Evolutionary conservation across 2,888 invertebrate genomes (phyloP).

Genomic region (Ophion obscuratus): DNA sequence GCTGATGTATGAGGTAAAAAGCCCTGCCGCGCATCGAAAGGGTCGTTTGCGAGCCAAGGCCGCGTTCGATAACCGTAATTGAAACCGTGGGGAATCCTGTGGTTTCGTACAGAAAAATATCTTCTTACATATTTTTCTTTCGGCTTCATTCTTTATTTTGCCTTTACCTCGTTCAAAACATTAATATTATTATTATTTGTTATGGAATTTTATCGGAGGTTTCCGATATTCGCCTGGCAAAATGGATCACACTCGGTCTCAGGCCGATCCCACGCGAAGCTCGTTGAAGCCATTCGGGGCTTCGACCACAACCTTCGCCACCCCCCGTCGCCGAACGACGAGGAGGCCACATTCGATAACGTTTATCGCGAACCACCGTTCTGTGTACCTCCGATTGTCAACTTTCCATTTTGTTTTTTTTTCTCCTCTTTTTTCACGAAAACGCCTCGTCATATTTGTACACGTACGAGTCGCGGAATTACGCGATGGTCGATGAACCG

Average conservation of each 20-base stretch:
- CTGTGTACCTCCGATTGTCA: not conserved
- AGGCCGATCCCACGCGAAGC: constrained; percentile 18
- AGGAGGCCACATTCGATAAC: constrained; percentile 9
- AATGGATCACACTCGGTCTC: constrained; percentile 56
- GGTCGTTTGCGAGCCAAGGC: constrained; percentile 55
- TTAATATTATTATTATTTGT: not conserved
- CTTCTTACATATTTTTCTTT: constrained; percentile 9
- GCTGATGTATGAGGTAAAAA: constrained; percentile 44
- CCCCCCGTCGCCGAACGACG: constrained; percentile 12
- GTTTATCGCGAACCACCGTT: constrained; percentile 2
- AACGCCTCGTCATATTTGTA: constrained; percentile 1
- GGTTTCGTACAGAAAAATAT: constrained; percentile 56
- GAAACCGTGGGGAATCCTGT: constrained; percentile 66
- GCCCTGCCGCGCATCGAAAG: constrained; percentile 2
- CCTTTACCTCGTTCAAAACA: constrained; percentile 72
- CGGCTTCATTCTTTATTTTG: constrained; percentile 24
- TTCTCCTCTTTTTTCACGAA: not conserved
- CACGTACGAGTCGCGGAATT: not conserved
- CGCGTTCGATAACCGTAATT: constrained; percentile 68
- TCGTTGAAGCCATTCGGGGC: constrained; percentile 42
- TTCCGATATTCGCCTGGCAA: constrained; percentile 73
- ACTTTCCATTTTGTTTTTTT: not conserved
- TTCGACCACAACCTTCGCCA: constrained; percentile 26
- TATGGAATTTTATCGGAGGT: not conserved
- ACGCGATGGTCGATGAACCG: too few species aligned